Percentiles rank a stretch among this genome's conserved stretches.
These are phyloP conservation scores for Aplodontia rufa DNA, from an alignment of 2,113 vertebrate genomes.

Conservation along the genomic window DNA sequence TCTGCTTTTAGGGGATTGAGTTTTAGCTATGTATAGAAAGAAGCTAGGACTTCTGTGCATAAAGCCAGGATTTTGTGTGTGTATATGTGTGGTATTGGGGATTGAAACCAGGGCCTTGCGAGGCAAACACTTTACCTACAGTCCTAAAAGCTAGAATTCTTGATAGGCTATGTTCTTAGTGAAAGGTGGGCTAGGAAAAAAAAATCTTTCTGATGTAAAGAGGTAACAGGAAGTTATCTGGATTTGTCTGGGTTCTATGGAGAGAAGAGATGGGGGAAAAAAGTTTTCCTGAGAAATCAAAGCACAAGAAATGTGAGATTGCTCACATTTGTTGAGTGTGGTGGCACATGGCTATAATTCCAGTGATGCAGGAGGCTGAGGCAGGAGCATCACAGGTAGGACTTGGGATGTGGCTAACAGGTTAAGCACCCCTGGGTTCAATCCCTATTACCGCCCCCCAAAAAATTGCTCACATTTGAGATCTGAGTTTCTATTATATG, in stretches of 20 bases:
- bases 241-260: conserved; percentile 22
- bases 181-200: neutral
- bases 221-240: conserved; percentile 32
- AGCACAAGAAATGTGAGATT: neutral
- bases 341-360: too few species aligned
- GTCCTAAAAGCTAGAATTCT: neutral
- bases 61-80: neutral
- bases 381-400: too few species aligned
- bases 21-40: conserved; percentile 11
- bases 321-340: conserved; percentile 30
- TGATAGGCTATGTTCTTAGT: neutral
- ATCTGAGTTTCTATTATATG: conserved; percentile 10
- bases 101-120: neutral
- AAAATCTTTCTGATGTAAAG: neutral
- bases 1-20: neutral
- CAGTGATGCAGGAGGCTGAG: too few species aligned
- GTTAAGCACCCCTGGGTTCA: too few species aligned
- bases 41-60: conserved; percentile 12
- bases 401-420: too few species aligned
- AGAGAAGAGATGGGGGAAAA: conserved; percentile 30
- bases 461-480: conserved; percentile 6
- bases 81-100: neutral
- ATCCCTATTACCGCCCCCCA: too few species aligned
- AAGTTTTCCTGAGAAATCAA: conserved; percentile 4
- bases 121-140: neutral